A percentile compares a stretch with the other conserved stretches of the same genome.
phyloP scores from a whole-genome alignment of 1,140 invertebrate genomes.

The Pseudomyrmex dendroicus region DNA sequence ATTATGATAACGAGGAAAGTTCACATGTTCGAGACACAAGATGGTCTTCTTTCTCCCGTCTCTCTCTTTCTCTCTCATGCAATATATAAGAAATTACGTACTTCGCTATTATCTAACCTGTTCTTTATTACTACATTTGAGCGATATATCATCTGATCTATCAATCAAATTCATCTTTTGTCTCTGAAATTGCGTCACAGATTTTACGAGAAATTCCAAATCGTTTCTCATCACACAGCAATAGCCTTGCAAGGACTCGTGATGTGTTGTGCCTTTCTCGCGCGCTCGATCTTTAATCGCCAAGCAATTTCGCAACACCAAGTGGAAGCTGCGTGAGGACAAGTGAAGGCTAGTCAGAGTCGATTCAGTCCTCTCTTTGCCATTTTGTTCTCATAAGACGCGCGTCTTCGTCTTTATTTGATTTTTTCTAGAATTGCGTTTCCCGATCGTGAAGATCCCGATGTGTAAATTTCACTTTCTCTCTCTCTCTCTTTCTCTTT shows the following conservation, averaged over 20 bases:
- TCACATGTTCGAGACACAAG: background rate
- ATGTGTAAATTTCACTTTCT: background rate
- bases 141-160: background rate
- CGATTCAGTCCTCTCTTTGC: conserved; percentile 19
- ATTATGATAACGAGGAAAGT: conserved; percentile 45
- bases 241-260: conserved; percentile 36
- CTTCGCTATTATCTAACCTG: background rate
- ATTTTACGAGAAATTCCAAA: conserved; percentile 31
- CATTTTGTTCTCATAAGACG: conserved; percentile 36
- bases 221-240: background rate
- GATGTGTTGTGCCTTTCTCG: conserved; percentile 31
- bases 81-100: background rate
- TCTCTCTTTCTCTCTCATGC: too few species aligned
- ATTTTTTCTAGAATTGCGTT: conserved; percentile 6
- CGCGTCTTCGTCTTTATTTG: background rate
- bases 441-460: background rate
- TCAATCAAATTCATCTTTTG: background rate
- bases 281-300: conserved; percentile 35
- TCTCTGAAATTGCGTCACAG: background rate
- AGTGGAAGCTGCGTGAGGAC: conserved; percentile 13
- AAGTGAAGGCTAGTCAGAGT: conserved; percentile 32
- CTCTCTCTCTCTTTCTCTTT: background rate
- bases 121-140: background rate
- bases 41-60: background rate
- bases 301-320: conserved; percentile 45